phyloP scores from a whole-genome alignment of 2,888 invertebrate species.

The Aplocera efformata region DNA sequence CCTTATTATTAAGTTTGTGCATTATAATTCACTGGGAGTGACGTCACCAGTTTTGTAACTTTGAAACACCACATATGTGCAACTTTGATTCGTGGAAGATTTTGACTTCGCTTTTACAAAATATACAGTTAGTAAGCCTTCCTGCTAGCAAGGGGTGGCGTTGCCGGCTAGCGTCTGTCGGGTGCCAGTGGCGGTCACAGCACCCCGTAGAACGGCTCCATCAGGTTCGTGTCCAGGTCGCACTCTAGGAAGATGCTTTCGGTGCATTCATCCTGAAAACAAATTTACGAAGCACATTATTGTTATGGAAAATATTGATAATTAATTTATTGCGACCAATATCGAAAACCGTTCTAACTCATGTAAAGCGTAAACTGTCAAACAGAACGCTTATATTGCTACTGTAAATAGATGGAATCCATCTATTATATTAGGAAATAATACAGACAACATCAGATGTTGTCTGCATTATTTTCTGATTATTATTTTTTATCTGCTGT shows the following conservation, averaged over 20 bases:
- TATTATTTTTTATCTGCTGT: no score
- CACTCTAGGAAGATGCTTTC: constrained; percentile 74
- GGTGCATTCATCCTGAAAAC: constrained; percentile 68
- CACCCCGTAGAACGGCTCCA: constrained; percentile 73
- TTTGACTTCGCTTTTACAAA: constrained; percentile 37
- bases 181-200: constrained; percentile 55
- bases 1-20: constrained; percentile 25
- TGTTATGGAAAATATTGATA: no score
- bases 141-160: constrained; percentile 7
- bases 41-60: constrained; percentile 14
- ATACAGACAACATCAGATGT: no score
- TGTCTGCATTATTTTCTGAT: no score
- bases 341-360: no score
- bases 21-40: constrained; percentile 17
- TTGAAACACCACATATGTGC: constrained; percentile 19
- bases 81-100: constrained; percentile 24
- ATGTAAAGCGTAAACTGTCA: no score
- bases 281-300: no score
- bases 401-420: no score
- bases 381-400: no score
- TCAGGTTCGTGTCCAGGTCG: constrained; percentile 67
- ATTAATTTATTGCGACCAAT: no score
- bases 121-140: constrained; percentile 27
- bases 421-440: no score
- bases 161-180: no score